Evolutionary conservation across 2,888 invertebrate species (phyloP).

Genomic region (Entomobrya proxima): DNA sequence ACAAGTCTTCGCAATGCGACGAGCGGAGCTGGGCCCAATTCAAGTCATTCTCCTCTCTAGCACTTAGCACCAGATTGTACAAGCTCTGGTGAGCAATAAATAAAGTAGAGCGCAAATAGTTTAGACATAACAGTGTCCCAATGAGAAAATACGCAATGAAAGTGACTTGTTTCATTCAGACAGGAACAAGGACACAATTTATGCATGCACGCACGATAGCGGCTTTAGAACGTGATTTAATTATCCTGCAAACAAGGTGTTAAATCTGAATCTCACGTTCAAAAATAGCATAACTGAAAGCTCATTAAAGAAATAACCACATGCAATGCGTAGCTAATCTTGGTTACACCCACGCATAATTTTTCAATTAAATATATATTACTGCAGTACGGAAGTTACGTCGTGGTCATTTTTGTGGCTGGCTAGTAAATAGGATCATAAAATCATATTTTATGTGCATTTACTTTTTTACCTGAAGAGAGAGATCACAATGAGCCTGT

Average conservation of each 20-base stretch:
- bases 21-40: slow-evolving; percentile 43
- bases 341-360: background rate
- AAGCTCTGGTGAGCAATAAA: background rate
- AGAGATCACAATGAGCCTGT: slow-evolving; percentile 63
- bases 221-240: background rate
- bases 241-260: slow-evolving; percentile 22
- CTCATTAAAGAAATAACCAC: slow-evolving; percentile 11
- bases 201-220: background rate
- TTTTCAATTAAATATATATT: background rate
- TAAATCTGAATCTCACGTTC: background rate
- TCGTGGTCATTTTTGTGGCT: background rate
- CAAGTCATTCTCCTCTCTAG: slow-evolving; percentile 9
- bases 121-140: background rate
- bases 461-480: slow-evolving; percentile 62
- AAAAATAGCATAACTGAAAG: slow-evolving; percentile 5
- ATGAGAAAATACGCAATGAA: background rate
- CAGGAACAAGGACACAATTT: background rate
- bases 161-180: too few species aligned
- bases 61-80: slow-evolving; percentile 32
- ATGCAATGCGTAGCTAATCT: background rate
- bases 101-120: background rate
- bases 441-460: background rate
- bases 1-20: slow-evolving; percentile 56
- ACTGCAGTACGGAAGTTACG: background rate
- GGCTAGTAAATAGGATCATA: slow-evolving; percentile 10